These are phyloP conservation scores for Apodemia zela DNA, from an alignment of 2,888 invertebrate species.

Conservation along the genomic window DNA sequence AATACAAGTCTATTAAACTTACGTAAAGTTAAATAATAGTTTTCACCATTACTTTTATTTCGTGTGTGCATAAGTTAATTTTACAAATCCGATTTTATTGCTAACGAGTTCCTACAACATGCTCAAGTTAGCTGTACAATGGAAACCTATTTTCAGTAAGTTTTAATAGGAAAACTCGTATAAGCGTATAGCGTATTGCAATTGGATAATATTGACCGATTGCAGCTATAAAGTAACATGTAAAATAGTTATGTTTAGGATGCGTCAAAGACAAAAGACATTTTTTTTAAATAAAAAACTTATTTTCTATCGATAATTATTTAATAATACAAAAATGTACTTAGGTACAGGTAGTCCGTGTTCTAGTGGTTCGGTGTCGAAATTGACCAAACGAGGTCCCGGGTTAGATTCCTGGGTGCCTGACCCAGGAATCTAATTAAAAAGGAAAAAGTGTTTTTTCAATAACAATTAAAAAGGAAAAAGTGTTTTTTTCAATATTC, in stretches of 20 bases:
- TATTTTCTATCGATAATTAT: no score
- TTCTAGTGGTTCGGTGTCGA: no score
- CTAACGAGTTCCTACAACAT: constrained; percentile 32
- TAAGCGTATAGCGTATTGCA: neutral
- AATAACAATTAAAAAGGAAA: no score
- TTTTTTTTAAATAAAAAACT: no score
- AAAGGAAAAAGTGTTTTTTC: no score
- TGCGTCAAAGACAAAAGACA: neutral
- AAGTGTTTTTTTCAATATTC: no score
- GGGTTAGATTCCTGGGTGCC: no score
- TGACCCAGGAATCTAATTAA: no score
- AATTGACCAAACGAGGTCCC: no score
- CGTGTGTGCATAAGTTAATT: constrained; percentile 12
- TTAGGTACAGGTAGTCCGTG: no score
- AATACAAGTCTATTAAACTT: neutral
- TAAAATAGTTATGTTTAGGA: neutral
- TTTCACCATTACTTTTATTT: neutral
- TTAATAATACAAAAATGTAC: no score
- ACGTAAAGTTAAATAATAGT: neutral
- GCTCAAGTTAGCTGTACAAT: constrained; percentile 25
- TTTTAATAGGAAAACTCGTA: constrained; percentile 27
- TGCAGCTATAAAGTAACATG: neutral
- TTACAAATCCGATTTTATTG: constrained; percentile 29
- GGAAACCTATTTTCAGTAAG: constrained; percentile 30
- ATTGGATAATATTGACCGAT: constrained; percentile 2